Percentiles rank a stretch among this genome's conserved stretches.
Conservation (phyloP, 2,888 invertebrate genomes). For the Pterostichus niger region DNA sequence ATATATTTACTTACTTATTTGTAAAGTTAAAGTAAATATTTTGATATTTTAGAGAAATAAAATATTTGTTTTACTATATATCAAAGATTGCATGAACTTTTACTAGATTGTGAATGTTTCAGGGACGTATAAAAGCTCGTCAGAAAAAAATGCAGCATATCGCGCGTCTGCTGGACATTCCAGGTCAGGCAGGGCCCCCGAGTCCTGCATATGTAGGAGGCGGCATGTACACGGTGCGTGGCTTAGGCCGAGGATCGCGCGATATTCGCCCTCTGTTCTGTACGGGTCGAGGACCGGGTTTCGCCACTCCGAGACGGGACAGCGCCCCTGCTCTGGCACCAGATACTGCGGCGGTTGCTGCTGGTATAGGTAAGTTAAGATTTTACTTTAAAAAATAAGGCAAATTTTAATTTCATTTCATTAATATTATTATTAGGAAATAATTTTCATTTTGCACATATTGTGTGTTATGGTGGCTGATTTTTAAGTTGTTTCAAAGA, state of each 20-base stretch:
- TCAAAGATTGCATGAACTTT: not conserved
- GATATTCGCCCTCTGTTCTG: conserved; percentile 75
- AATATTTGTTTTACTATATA: not conserved
- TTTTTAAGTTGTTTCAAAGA: too few relatives aligned
- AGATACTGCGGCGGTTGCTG: conserved; percentile 70
- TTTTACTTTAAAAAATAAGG: not conserved
- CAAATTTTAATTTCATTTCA: too few relatives aligned
- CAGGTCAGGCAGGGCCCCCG: conserved; percentile 79
- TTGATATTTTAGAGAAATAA: too few relatives aligned
- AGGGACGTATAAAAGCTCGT: conserved; percentile 95
- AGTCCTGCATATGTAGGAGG: conserved; percentile 77
- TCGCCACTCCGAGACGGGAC: conserved; percentile 76
- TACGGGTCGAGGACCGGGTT: conserved; percentile 75
- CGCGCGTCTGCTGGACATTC: conserved; percentile 93
- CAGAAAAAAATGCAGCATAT: conserved; percentile 99
- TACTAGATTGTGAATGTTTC: conserved; percentile 43
- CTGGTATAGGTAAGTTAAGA: conserved; percentile 77
- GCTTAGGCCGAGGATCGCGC: conserved; percentile 73
- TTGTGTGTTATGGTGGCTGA: too few relatives aligned
- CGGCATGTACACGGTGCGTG: conserved; percentile 72
- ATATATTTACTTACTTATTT: too few relatives aligned
- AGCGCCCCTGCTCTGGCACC: conserved; percentile 74
- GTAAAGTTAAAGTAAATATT: too few relatives aligned
- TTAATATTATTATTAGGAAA: too few relatives aligned
- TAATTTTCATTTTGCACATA: too few relatives aligned